A percentile compares a stretch with the other conserved stretches of the same genome.
Conservation (phyloP, 2,888 invertebrate species). For the Cephonodes hylas region DNA sequence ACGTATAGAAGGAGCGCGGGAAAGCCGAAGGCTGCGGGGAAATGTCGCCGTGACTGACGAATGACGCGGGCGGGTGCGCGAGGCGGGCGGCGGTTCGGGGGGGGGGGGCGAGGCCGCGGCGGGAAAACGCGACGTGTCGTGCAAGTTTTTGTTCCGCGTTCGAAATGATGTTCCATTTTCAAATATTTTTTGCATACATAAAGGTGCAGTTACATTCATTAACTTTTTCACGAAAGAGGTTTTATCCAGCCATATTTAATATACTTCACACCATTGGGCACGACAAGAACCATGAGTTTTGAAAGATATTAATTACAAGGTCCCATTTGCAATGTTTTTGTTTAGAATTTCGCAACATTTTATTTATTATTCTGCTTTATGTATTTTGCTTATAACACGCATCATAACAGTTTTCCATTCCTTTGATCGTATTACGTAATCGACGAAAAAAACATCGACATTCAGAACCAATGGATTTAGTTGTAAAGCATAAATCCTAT, state of each 20-base stretch:
- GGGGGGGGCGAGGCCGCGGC: slow-evolving; percentile 23
- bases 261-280: not conserved
- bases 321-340: too few species aligned
- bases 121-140: slow-evolving; percentile 15
- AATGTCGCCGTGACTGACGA: slow-evolving; percentile 46
- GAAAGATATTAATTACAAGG: not conserved
- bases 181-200: slow-evolving; percentile 8
- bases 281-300: not conserved
- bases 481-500: not conserved
- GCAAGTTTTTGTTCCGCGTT: slow-evolving; percentile 13
- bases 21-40: slow-evolving; percentile 59
- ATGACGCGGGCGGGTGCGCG: slow-evolving; percentile 36
- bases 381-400: not conserved
- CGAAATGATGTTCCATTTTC: slow-evolving; percentile 12
- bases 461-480: not conserved
- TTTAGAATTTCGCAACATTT: not conserved
- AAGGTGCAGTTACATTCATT: slow-evolving; percentile 2
- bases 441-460: not conserved
- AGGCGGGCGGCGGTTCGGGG: slow-evolving; percentile 32
- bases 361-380: not conserved
- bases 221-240: not conserved
- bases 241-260: not conserved
- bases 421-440: not conserved
- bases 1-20: slow-evolving; percentile 57
- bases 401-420: not conserved